phyloP scores from a whole-genome alignment of 2,797 vertebrate species.

The Avahi laniger region DNA sequence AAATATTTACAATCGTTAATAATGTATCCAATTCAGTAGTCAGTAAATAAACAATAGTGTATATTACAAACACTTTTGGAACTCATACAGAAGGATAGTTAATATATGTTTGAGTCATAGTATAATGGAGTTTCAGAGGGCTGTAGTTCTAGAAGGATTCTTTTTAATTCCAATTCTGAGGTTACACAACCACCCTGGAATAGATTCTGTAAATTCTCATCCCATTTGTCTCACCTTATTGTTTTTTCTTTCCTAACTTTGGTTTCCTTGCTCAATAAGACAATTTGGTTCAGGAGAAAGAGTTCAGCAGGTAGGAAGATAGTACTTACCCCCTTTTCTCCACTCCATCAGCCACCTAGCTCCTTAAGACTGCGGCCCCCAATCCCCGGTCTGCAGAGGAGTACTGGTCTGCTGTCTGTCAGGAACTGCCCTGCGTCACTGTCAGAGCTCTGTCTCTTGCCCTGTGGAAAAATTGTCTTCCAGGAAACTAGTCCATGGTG shows the following conservation, averaged over 20 bases:
- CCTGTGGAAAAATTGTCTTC: not conserved
- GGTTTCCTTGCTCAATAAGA: not conserved
- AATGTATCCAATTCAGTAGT: not conserved
- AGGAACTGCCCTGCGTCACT: too few relatives aligned
- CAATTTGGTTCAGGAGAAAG: not conserved
- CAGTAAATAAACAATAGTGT: not conserved
- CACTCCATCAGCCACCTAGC: not conserved
- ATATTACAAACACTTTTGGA: not conserved
- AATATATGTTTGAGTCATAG: not conserved
- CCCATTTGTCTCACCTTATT: not conserved
- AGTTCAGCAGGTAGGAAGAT: not conserved
- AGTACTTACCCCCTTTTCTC: not conserved
- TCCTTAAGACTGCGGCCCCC: not conserved
- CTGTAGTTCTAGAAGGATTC: not conserved
- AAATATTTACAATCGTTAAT: not conserved
- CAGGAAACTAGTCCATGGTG: too few relatives aligned
- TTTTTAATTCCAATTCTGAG: not conserved
- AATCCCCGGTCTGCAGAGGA: fast-evolving
- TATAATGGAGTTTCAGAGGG: not conserved
- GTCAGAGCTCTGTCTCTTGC: too few relatives aligned
- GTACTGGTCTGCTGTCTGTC: too few relatives aligned
- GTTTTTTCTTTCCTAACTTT: not conserved
- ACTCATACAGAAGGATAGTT: not conserved
- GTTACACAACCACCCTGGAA: not conserved
- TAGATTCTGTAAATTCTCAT: not conserved